A percentile compares a stretch with the other conserved stretches of the same genome.
These are phyloP conservation scores for Upupa epops DNA, from an alignment of 2,113 vertebrate genomes.

Conservation along the genomic window DNA sequence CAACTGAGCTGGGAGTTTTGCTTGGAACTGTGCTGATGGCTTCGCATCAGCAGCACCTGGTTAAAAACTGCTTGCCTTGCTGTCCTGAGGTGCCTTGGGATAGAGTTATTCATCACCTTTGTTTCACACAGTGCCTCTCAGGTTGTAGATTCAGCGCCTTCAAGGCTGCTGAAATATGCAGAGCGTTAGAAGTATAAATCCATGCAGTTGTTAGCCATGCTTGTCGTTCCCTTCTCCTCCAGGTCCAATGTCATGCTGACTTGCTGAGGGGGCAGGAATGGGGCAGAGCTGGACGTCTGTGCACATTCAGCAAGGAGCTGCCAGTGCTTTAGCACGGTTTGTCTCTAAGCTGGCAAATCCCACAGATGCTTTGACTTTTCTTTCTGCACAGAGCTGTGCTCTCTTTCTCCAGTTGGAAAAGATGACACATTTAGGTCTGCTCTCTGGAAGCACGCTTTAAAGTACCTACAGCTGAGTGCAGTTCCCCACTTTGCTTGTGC, in stretches of 20 bases:
- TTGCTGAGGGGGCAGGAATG: not conserved
- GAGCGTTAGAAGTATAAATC: not conserved
- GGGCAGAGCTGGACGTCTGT: not conserved
- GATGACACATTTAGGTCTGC: not conserved
- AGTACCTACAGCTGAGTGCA: not conserved
- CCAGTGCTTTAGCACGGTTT: not conserved
- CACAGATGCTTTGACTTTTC: not conserved
- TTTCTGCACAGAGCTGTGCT: not conserved
- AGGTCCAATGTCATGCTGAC: fast-evolving
- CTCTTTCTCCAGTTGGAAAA: not conserved
- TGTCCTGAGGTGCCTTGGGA: not conserved
- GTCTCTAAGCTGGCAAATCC: not conserved
- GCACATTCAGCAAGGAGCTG: not conserved
- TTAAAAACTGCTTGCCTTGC: not conserved
- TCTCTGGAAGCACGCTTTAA: not conserved
- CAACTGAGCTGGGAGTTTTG: not conserved
- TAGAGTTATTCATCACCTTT: not conserved
- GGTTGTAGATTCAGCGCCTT: not conserved
- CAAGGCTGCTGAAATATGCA: not conserved
- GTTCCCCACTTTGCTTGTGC: not conserved
- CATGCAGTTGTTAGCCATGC: not conserved
- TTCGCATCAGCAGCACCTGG: not conserved
- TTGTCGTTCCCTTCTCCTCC: not conserved
- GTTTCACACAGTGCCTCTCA: not conserved
- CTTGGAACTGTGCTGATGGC: not conserved